Evolutionary conservation across 92 coral and sea anemone genomes (phyloP).

Genomic region (Montipora capitata): DNA sequence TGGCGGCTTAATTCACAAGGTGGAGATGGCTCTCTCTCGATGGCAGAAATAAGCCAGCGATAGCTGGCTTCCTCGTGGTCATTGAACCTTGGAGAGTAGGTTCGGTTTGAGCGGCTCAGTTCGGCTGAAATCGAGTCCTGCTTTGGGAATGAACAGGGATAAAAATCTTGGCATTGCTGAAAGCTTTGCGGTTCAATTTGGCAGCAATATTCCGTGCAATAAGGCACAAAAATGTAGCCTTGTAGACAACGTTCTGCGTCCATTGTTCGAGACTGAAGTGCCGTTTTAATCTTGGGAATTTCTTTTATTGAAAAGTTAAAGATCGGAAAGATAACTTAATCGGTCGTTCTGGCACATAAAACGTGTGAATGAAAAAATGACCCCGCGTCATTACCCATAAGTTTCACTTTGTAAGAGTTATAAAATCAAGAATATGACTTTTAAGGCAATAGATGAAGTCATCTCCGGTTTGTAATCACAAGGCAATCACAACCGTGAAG

Average conservation of each 20-base stretch:
- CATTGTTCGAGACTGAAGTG: not conserved
- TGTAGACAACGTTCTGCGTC: conserved; percentile 8
- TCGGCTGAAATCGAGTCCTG: not conserved
- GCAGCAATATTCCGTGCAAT: conserved; percentile 1
- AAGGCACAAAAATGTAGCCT: conserved; percentile 32
- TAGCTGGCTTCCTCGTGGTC: conserved; percentile 1
- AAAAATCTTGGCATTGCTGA: conserved; percentile 5
- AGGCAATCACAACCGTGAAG: not conserved
- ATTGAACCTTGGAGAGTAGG: not conserved
- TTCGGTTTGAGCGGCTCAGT: not conserved
- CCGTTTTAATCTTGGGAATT: not conserved
- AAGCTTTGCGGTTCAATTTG: not conserved
- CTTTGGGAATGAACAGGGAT: not conserved
- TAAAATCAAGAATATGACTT: not conserved
- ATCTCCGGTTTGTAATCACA: conserved; percentile 16
- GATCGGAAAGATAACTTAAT: conserved; percentile 31
- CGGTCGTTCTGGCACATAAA: conserved; percentile 13
- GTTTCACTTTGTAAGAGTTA: not conserved
- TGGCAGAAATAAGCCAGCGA: conserved; percentile 11
- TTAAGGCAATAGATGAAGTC: conserved; percentile 8
- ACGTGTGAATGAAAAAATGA: not conserved
- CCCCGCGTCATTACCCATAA: no score
- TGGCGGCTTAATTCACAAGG: conserved; percentile 6
- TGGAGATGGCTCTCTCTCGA: not conserved
- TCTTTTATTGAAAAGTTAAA: conserved; percentile 10